These are phyloP conservation scores for Tetraodon nigroviridis DNA, from an alignment of 2,113 vertebrate species.

Conservation along the genomic window DNA sequence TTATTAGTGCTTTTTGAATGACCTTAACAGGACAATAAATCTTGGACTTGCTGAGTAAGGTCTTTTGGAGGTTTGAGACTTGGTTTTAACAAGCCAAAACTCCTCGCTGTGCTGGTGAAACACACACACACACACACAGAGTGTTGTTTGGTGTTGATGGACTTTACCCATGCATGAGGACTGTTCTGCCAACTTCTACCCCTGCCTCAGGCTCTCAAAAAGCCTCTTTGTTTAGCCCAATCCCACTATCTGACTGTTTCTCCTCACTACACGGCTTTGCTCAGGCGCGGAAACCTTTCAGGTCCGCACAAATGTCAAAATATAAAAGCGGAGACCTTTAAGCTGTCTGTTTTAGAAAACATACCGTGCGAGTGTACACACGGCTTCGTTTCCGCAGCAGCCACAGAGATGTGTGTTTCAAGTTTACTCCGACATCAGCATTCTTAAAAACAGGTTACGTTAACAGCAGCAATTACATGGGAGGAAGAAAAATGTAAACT, in stretches of 20 bases:
- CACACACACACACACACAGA: constrained; percentile 2
- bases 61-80: too few species aligned
- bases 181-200: background rate
- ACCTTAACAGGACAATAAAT: too few species aligned
- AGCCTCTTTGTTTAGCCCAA: constrained; percentile 22
- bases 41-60: too few species aligned
- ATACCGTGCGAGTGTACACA: background rate
- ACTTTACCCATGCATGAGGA: constrained; percentile 4
- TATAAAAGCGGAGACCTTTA: background rate
- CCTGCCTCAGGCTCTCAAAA: constrained; percentile 1
- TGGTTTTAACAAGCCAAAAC: too few species aligned
- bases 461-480: constrained; percentile 2
- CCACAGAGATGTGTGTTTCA: background rate
- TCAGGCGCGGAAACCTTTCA: background rate
- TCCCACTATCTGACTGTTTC: background rate
- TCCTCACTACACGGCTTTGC: background rate
- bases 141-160: constrained; percentile 1
- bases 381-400: background rate
- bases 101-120: background rate
- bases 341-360: too few species aligned
- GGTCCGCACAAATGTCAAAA: background rate
- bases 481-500: constrained; percentile 13
- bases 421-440: background rate
- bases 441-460: background rate
- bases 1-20: too few species aligned